A percentile compares a stretch with the other conserved stretches of the same genome.
Conservation (phyloP, 1,140 invertebrate species). For the Teleogryllus occipitalis region DNA sequence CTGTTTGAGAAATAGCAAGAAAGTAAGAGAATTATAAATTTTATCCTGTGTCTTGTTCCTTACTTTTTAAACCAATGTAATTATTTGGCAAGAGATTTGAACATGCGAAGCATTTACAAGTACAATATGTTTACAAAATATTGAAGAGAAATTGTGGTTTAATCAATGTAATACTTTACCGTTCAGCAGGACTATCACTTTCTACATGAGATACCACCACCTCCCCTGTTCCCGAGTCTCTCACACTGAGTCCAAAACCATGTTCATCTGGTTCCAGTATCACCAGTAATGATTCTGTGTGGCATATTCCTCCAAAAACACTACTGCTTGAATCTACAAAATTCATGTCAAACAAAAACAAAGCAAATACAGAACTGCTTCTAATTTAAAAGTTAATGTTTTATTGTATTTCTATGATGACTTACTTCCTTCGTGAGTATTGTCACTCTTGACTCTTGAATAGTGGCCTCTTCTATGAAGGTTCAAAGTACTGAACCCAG, state of each 20-base stretch:
- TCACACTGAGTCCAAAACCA: constrained; percentile 31
- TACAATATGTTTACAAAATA: too few relatives aligned
- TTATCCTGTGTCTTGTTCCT: too few relatives aligned
- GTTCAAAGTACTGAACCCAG: constrained; percentile 48
- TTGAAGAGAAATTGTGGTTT: too few relatives aligned
- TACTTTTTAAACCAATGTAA: too few relatives aligned
- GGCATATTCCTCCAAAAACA: constrained; percentile 44
- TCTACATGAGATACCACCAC: constrained; percentile 55
- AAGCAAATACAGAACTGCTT: background rate
- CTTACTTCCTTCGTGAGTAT: background rate
- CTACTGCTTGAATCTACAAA: background rate
- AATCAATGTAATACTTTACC: constrained; percentile 36
- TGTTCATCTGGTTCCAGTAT: constrained; percentile 48
- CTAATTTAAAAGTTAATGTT: background rate
- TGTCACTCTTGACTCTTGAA: background rate
- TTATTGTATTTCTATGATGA: background rate
- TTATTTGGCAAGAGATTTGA: too few relatives aligned
- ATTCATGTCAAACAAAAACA: background rate
- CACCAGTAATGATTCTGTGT: constrained; percentile 56
- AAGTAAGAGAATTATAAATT: too few relatives aligned
- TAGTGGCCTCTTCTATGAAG: background rate
- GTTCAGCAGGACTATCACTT: constrained; percentile 61
- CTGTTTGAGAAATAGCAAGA: too few relatives aligned
- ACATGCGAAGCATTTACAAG: too few relatives aligned
- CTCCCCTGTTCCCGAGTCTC: constrained; percentile 26